Evolutionary conservation across 1,140 invertebrate species (phyloP).

Genomic region (Vollenhovia emeryi): DNA sequence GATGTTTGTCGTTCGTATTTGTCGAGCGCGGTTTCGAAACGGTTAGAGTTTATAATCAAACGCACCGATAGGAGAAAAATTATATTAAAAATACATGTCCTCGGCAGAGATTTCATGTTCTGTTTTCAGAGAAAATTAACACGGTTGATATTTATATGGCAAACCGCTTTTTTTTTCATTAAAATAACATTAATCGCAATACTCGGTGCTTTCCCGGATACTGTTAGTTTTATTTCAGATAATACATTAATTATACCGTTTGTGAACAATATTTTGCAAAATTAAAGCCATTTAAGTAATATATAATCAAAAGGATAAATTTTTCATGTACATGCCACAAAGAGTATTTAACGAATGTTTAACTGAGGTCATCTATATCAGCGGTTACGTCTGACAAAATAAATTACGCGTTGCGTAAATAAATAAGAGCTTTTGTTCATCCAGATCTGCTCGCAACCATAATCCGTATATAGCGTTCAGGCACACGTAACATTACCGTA

Average conservation of each 20-base stretch:
- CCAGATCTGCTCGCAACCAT: conserved; percentile 3
- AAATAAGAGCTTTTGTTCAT: conserved; percentile 15
- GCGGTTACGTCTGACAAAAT: not conserved
- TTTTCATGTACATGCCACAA: not conserved
- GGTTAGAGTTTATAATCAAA: conserved; percentile 17
- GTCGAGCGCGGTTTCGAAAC: not conserved
- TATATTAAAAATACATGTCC: not conserved
- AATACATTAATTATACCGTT: not conserved
- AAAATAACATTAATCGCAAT: not conserved
- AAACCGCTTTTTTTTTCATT: not conserved
- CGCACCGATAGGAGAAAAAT: conserved; percentile 6
- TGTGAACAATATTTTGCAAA: not conserved
- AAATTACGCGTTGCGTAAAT: conserved; percentile 27
- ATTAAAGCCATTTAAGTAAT: not conserved
- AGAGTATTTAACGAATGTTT: not conserved
- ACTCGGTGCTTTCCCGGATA: not conserved
- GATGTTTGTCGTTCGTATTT: conserved; percentile 31
- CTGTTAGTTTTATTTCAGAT: not conserved
- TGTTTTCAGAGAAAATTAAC: not conserved
- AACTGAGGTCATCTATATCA: not conserved
- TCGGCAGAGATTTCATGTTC: not conserved
- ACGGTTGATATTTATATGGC: conserved; percentile 7
- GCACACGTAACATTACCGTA: not conserved
- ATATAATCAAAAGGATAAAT: not conserved
- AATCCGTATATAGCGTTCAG: conserved; percentile 7